Conservation (phyloP, 2,113 vertebrate genomes). For the Sula dactylatra region DNA sequence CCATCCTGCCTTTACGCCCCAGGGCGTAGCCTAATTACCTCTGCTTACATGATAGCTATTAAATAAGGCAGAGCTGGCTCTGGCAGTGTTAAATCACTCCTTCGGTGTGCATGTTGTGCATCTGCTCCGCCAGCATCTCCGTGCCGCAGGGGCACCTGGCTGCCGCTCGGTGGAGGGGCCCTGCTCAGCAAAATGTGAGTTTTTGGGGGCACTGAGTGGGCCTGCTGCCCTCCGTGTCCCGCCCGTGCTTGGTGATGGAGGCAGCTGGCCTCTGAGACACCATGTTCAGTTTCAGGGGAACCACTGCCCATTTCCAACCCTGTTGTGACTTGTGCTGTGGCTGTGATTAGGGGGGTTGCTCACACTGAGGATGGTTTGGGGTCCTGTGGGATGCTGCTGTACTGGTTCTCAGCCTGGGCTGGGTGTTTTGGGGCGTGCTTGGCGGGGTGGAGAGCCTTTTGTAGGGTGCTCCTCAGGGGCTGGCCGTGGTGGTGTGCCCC, state of each 20-base stretch:
- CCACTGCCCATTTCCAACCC: rapidly evolving
- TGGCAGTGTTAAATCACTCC: not conserved
- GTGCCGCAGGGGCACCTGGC: not conserved
- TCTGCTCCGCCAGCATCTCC: not conserved
- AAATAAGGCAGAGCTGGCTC: not conserved
- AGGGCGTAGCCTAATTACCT: not conserved
- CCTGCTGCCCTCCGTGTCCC: rapidly evolving
- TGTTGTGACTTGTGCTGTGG: rapidly evolving
- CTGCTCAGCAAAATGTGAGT: not conserved
- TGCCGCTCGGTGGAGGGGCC: not conserved
- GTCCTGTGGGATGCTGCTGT: not conserved
- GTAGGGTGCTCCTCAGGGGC: not conserved
- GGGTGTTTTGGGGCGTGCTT: not conserved
- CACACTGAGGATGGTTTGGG: rapidly evolving
- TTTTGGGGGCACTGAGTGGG: rapidly evolving
- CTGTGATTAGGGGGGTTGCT: rapidly evolving
- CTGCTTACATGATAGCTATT: not conserved
- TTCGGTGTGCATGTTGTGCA: rapidly evolving
- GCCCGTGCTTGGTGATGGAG: rapidly evolving
- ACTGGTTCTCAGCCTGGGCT: not conserved
- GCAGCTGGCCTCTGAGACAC: rapidly evolving
- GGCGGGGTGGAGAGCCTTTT: too few relatives aligned
- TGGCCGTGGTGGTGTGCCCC: not conserved
- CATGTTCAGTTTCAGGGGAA: rapidly evolving
- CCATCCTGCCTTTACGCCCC: not conserved